Evolutionary conservation across 2,888 invertebrate species (phyloP).

Genomic region (Epistrophe grossulariae): DNA sequence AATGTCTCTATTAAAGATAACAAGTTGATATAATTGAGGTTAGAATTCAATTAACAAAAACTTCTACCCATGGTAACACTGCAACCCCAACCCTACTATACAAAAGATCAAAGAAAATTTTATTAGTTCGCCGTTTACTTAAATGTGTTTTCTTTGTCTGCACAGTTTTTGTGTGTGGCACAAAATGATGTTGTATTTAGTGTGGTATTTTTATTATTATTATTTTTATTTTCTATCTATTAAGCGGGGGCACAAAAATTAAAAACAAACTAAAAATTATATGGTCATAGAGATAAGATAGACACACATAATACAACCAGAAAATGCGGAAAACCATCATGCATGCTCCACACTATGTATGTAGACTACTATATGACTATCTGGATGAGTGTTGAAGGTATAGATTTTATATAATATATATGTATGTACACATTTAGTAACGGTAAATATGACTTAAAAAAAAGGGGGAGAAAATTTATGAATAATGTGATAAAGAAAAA

Average conservation of each 20-base stretch:
- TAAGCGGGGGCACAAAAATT: conserved; percentile 48
- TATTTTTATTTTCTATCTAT: conserved; percentile 23
- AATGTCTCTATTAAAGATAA: too few relatives aligned
- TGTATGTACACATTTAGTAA: neutral
- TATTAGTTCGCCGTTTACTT: conserved; percentile 21
- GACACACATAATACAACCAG: neutral
- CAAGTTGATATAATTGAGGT: too few relatives aligned
- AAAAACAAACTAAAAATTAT: conserved; percentile 52
- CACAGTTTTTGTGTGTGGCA: neutral
- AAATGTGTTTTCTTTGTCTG: conserved; percentile 23
- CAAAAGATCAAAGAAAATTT: conserved; percentile 29
- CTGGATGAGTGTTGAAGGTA: neutral
- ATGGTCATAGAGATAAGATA: conserved; percentile 56
- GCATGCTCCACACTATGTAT: neutral
- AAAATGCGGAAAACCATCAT: conserved; percentile 13
- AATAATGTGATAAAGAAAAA: conserved; percentile 31
- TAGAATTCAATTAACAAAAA: too few relatives aligned
- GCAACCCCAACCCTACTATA: neutral
- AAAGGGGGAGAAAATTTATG: conserved; percentile 16
- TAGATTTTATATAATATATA: neutral
- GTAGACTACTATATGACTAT: neutral
- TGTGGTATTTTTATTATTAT: conserved; percentile 8
- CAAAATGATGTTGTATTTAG: conserved; percentile 8
- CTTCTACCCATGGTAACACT: neutral
- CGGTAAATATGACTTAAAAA: neutral